Evolutionary conservation across 1,140 invertebrate genomes (phyloP).

Genomic region (Lordiphosa mommai): DNA sequence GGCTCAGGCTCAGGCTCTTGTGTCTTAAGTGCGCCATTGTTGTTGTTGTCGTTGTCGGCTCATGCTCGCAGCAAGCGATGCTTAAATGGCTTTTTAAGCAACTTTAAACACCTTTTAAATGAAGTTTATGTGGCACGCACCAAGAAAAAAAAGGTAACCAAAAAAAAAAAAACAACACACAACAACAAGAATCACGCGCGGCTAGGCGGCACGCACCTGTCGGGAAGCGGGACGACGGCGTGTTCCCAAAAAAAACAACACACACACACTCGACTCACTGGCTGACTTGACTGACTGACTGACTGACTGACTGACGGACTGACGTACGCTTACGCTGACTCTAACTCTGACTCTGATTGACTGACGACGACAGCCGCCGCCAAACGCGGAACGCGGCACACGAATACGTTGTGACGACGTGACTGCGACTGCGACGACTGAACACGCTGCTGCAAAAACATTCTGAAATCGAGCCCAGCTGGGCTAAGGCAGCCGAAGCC

Average conservation of each 20-base stretch:
- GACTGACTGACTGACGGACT: slow-evolving; percentile 12
- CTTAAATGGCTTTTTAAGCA: slow-evolving; percentile 31
- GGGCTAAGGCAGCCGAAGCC: slow-evolving; percentile 6
- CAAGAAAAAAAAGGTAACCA: slow-evolving; percentile 6
- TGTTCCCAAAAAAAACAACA: slow-evolving; percentile 2
- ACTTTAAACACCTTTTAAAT: slow-evolving; percentile 57
- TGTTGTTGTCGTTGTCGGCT: no score
- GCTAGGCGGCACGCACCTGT: slow-evolving; percentile 35
- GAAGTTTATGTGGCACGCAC: slow-evolving; percentile 48
- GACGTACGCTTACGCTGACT: no score
- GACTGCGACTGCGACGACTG: slow-evolving; percentile 75
- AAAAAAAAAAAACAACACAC: slow-evolving; percentile 15
- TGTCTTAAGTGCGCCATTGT: neutral
- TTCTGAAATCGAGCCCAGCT: slow-evolving; percentile 14
- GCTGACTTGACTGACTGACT: slow-evolving; percentile 11
- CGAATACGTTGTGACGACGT: slow-evolving; percentile 73
- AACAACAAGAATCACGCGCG: slow-evolving; percentile 35
- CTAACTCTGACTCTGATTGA: slow-evolving; percentile 18
- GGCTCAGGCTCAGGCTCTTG: neutral
- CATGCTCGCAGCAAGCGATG: slow-evolving; percentile 13
- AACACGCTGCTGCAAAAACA: slow-evolving; percentile 58
- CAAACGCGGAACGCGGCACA: slow-evolving; percentile 57
- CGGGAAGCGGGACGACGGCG: neutral
- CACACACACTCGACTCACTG: slow-evolving; percentile 2
- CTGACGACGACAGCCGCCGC: slow-evolving; percentile 59